A percentile compares a stretch with the other conserved stretches of the same genome.
phyloP scores from a whole-genome alignment of 2,797 vertebrate genomes.

The Yasuhikotakia modesta region DNA sequence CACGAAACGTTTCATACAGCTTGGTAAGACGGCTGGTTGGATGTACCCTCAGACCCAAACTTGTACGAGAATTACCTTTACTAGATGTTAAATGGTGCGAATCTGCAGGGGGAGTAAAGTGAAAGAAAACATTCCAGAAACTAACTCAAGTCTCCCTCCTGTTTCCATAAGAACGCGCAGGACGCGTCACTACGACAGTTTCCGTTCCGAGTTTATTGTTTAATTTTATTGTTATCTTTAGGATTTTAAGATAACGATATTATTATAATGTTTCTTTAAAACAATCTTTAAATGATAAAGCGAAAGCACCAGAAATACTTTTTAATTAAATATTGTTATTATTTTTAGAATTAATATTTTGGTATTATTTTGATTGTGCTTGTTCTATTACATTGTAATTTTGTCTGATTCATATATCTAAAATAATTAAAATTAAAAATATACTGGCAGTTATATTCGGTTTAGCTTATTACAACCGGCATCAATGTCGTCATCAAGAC shows the following conservation, averaged over 20 bases:
- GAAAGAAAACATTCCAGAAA: constrained; percentile 15
- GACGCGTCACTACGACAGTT: not conserved
- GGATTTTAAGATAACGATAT: not conserved
- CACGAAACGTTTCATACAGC: constrained; percentile 14
- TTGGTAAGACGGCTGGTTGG: not conserved
- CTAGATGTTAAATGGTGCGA: not conserved
- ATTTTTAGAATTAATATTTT: too few species aligned
- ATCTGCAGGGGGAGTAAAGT: constrained; percentile 5
- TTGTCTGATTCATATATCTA: too few species aligned
- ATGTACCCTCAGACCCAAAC: not conserved
- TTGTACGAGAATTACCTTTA: not conserved
- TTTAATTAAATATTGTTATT: too few species aligned
- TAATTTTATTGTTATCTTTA: not conserved
- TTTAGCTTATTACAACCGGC: constrained; percentile 12
- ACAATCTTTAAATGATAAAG: too few species aligned
- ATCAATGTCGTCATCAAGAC: constrained; percentile 43
- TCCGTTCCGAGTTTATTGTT: constrained; percentile 14
- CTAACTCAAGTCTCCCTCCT: constrained; percentile 40
- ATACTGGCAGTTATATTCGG: not conserved
- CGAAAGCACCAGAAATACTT: too few species aligned
- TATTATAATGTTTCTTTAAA: too few species aligned
- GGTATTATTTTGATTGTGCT: too few species aligned
- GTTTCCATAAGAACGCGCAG: constrained; percentile 31
- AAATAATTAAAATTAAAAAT: not conserved
- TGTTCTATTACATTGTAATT: too few species aligned